A percentile compares a stretch with the other conserved stretches of the same genome.
Conservation (phyloP, 2,113 vertebrate genomes). For the Cephalophus harveyi region DNA sequence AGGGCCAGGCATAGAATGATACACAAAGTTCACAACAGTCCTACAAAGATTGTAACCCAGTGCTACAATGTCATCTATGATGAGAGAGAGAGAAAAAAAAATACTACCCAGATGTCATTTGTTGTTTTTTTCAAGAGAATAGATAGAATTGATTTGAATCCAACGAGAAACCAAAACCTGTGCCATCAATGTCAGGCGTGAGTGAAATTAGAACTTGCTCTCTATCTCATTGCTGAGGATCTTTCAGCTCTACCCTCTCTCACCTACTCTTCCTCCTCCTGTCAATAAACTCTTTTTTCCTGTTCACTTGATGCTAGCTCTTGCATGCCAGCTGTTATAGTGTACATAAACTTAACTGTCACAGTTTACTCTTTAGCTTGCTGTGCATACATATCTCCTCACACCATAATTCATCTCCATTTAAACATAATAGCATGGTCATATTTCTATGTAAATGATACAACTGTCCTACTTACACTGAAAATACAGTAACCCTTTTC, state of each 20-base stretch:
- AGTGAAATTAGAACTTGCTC: background rate
- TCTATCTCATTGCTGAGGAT: background rate
- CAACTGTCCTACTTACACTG: background rate
- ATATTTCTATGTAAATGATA: background rate
- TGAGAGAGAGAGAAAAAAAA: background rate
- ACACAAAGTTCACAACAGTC: background rate
- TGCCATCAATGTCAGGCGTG: background rate
- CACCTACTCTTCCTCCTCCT: background rate
- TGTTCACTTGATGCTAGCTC: background rate
- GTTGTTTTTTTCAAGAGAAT: background rate
- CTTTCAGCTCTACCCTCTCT: background rate
- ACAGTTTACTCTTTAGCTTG: background rate
- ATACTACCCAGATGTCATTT: background rate
- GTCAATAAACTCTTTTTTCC: background rate
- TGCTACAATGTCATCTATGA: background rate
- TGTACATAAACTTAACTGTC: background rate
- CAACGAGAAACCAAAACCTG: background rate
- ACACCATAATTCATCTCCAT: background rate
- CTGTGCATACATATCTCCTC: background rate
- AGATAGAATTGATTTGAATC: background rate
- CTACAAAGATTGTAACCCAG: background rate
- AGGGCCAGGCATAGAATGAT: background rate
- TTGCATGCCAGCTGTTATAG: background rate
- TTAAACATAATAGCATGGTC: background rate
- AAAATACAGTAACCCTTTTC: background rate